Evolutionary conservation across 2,797 vertebrate species (phyloP).

Genomic region (Muscicapa striata): DNA sequence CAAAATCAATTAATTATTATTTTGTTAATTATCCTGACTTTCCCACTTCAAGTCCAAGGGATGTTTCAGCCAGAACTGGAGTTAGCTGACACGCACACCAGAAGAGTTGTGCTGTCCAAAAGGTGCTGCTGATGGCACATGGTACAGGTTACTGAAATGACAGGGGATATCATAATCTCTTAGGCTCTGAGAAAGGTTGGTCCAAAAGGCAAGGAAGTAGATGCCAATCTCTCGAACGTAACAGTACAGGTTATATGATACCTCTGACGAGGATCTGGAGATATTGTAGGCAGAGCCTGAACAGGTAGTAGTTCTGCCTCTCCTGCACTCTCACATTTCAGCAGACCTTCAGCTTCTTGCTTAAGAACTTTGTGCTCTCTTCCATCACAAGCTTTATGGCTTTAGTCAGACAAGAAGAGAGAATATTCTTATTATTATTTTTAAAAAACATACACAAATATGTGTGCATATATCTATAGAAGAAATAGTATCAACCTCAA

Average conservation of each 20-base stretch:
- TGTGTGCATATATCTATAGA: too few relatives aligned
- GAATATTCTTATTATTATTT: neutral
- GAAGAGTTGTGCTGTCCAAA: neutral
- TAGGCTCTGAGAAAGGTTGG: neutral
- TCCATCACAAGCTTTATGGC: neutral
- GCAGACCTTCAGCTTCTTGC: neutral
- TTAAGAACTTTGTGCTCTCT: neutral
- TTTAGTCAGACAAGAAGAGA: neutral
- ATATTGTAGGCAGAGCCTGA: neutral
- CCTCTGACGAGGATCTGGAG: neutral
- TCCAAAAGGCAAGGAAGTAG: neutral
- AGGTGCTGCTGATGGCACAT: neutral
- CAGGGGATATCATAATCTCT: neutral
- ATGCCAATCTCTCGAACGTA: neutral
- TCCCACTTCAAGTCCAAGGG: neutral
- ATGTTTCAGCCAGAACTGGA: neutral
- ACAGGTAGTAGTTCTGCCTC: neutral
- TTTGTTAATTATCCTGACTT: neutral
- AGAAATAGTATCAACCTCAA: neutral
- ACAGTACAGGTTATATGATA: neutral
- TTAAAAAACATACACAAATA: neutral
- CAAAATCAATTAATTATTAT: neutral
- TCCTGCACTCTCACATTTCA: neutral
- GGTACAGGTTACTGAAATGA: neutral
- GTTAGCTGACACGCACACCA: fast-evolving